Percentiles rank a stretch among this genome's conserved stretches.
Conservation (phyloP, 2,113 vertebrate species). For the Pelmatolapia mariae region DNA sequence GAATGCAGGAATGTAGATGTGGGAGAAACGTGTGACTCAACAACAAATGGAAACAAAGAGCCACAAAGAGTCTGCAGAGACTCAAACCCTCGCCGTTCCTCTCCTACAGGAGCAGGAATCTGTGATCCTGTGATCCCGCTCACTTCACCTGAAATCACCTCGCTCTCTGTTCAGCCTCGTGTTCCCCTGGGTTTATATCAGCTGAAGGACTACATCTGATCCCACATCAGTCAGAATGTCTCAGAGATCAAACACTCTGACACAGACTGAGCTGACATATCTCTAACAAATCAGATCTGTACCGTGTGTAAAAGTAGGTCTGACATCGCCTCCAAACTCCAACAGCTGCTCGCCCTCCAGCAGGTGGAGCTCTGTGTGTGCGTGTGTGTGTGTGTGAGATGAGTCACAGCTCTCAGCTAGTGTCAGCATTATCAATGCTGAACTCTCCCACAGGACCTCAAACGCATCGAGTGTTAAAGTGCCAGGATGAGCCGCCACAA, state of each 20-base stretch:
- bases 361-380: background rate
- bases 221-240: background rate
- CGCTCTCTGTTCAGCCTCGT: background rate
- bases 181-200: background rate
- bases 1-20: background rate
- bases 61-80: background rate
- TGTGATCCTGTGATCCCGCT: background rate
- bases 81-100: background rate
- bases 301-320: background rate
- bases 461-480: background rate
- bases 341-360: background rate
- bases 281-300: background rate
- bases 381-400: background rate
- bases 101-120: background rate
- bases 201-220: background rate
- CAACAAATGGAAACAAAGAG: background rate
- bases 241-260: background rate
- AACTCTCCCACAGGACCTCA: background rate
- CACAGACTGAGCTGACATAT: background rate
- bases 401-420: background rate
- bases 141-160: background rate
- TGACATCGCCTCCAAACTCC: background rate
- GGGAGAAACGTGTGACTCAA: background rate
- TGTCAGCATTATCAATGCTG: background rate
- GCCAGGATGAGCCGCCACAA: background rate